phyloP scores from a whole-genome alignment of 2,888 invertebrate genomes.

The Synanthedon tipuliformis region DNA sequence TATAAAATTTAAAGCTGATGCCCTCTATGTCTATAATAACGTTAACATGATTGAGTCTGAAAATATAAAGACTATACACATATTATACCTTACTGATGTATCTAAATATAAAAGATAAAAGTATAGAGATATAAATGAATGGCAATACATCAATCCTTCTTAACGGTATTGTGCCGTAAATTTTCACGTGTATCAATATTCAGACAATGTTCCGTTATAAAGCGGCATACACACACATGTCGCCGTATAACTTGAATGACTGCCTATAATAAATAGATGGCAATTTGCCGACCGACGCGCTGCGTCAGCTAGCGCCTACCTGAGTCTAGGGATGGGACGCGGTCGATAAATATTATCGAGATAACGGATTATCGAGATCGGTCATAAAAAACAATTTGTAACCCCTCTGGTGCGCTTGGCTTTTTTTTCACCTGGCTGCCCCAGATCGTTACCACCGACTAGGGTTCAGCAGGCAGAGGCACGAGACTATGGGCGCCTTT shows the following conservation, averaged over 20 bases:
- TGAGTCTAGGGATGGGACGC: constrained; percentile 15
- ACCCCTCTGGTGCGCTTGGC: no score
- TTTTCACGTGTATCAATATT: constrained; percentile 9
- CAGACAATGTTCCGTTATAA: constrained; percentile 9
- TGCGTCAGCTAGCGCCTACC: constrained; percentile 26
- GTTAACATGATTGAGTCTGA: no score
- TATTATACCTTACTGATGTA: no score
- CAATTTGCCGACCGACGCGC: constrained; percentile 32
- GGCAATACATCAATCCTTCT: neutral
- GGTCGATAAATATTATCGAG: neutral
- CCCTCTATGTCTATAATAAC: no score
- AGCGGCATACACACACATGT: constrained; percentile 14
- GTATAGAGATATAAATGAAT: neutral
- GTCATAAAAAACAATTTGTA: no score
- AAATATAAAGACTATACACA: no score
- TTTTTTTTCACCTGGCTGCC: no score
- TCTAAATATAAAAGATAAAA: neutral
- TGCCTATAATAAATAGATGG: constrained; percentile 32
- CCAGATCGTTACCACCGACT: no score
- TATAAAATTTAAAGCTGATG: no score
- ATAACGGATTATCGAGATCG: no score
- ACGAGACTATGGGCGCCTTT: no score
- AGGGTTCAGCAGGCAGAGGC: no score
- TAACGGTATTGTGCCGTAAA: neutral
- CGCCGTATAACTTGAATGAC: constrained; percentile 15